Conservation (phyloP, 2,113 vertebrate genomes). For the Symphodus melops region DNA sequence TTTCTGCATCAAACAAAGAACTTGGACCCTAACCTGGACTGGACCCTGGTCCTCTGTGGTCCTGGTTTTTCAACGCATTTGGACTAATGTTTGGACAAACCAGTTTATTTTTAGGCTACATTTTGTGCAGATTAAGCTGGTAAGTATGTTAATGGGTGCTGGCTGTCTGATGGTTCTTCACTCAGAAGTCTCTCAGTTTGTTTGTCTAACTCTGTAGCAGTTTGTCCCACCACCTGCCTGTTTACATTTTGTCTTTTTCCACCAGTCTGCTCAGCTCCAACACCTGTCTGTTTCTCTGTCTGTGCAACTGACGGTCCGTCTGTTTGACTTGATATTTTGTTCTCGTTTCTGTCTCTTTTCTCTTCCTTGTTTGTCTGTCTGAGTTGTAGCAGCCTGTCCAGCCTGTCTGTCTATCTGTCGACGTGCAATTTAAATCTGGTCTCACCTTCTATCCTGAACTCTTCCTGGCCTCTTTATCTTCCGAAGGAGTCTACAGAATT, state of each 20-base stretch:
- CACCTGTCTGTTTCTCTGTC: conserved; percentile 47
- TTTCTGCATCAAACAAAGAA: background rate
- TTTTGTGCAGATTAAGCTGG: background rate
- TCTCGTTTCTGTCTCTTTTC: conserved; percentile 57
- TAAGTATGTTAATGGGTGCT: background rate
- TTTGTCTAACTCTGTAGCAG: conserved; percentile 6
- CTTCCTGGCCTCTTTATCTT: conserved; percentile 25
- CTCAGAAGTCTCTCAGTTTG: background rate
- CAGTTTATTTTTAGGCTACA: background rate
- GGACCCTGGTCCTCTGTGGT: too few relatives aligned
- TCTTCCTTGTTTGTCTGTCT: conserved; percentile 31
- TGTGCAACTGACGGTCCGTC: conserved; percentile 38
- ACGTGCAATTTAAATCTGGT: conserved; percentile 29
- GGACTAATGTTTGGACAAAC: background rate
- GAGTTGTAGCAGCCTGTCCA: background rate
- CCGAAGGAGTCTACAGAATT: conserved; percentile 16
- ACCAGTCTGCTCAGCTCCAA: conserved; percentile 5
- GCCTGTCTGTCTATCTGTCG: conserved; percentile 24
- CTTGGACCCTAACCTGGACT: too few relatives aligned
- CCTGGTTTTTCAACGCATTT: too few relatives aligned
- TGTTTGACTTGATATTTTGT: conserved; percentile 29
- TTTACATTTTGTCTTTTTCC: conserved; percentile 6
- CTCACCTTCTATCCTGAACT: conserved; percentile 45
- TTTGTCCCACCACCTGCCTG: conserved; percentile 19
- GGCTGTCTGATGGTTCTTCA: background rate